Conservation (phyloP, 2,113 vertebrate species). For the Chroicocephalus ridibundus region DNA sequence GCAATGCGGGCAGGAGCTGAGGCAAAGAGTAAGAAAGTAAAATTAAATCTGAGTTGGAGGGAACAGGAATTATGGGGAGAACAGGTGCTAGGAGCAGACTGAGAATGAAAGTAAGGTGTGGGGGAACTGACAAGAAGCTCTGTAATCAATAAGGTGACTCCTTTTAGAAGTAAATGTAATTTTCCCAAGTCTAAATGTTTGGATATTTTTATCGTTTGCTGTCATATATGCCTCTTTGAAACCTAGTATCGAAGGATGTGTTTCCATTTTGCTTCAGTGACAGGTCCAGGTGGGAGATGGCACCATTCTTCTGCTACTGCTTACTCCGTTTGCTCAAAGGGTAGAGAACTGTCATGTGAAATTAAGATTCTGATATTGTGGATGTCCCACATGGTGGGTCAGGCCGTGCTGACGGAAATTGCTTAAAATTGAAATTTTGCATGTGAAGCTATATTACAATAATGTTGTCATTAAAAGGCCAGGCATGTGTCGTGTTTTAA, state of each 20-base stretch:
- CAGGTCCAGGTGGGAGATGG: background rate
- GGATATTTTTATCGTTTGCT: background rate
- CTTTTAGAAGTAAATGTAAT: background rate
- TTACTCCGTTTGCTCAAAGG: background rate
- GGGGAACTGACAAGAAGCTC: background rate
- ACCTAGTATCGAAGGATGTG: background rate
- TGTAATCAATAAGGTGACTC: background rate
- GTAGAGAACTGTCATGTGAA: slow-evolving; percentile 23
- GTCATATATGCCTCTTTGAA: background rate
- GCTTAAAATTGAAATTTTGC: background rate
- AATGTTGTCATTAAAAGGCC: background rate
- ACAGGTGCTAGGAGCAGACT: background rate
- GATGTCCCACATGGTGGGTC: background rate
- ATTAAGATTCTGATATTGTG: background rate
- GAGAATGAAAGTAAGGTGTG: background rate
- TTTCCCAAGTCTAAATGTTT: background rate
- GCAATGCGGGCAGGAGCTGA: background rate
- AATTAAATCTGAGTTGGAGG: background rate
- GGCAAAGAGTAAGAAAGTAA: background rate
- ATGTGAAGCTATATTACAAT: background rate
- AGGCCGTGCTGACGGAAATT: background rate
- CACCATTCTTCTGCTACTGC: background rate
- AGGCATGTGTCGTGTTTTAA: background rate
- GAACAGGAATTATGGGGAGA: background rate
- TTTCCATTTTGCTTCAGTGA: slow-evolving; percentile 20